Base-by-base conservation (phyloP, 2,888 invertebrate genomes). In the Apodemia hepburni region DNA sequence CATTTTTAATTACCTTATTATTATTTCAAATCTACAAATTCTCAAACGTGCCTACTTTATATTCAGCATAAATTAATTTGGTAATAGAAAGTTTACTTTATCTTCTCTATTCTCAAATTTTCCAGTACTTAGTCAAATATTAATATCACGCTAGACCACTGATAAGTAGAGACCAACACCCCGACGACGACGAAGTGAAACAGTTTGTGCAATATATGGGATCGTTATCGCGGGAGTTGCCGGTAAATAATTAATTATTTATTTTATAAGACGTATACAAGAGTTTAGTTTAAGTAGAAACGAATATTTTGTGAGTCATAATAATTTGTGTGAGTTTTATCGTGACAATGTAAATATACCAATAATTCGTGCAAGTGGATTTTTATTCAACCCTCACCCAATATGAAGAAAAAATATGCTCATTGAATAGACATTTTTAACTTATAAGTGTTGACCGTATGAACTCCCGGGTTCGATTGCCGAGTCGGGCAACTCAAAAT, bases 261-360 rank as follows among this genome's bases (percentile, higher is more conserved):
- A 67, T 66, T 67, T 67, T 66, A 45, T 63, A 64, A 59, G 63
- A 59, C 18, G 47, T 61, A 59, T 59, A 64, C 61, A 60, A 35
- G 61, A 61, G 51, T n/a, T 58, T 18, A 62, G 49, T 22, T 54
- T 61, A 59, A 35, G 29, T 38, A 35, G 57, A 63, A 58, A 51
- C 29, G 62, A 60, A 61, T 62, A 66, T 17, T 54, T 65, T 69
- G 69, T 68, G 68, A 71, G 71, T 72, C 72, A 71, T 71, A 70
- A 71, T 72, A 71, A 70, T 70, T 62, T 66, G 65, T 68, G 65
- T 71, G 70, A 66, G 70, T 70, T 69, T 68, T 68, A 69, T 69
- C 66, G 64, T 65, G 66, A 68, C 68, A 66, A 60, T 73, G 72
- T 73, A 73, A 70, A 73, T 73, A 72, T 68, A 69, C 59, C 66